Evolutionary conservation across 2,797 vertebrate species (phyloP).

Genomic region (Spinus pinus): DNA sequence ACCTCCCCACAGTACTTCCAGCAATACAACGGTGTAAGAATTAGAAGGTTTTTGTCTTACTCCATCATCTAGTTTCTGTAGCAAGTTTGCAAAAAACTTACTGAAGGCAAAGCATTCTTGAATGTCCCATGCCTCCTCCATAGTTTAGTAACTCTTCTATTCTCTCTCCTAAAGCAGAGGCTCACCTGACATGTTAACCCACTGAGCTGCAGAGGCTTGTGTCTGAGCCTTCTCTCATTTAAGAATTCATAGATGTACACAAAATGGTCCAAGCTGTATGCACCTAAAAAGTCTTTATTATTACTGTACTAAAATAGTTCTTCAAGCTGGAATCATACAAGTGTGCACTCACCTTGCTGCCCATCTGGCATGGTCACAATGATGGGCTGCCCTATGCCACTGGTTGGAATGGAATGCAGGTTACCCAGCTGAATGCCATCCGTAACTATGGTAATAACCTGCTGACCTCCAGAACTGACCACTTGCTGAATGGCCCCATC

Average conservation of each 20-base stretch:
- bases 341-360: conserved; percentile 81
- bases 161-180: neutral
- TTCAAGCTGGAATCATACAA: neutral
- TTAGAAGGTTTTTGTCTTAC: neutral
- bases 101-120: neutral
- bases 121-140: neutral
- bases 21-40: neutral
- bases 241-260: neutral
- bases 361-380: conserved; percentile 90
- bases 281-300: neutral
- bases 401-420: conserved; percentile 82
- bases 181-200: neutral
- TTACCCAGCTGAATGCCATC: conserved; percentile 87
- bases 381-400: conserved; percentile 85
- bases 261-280: neutral
- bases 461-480: conserved; percentile 86
- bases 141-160: neutral
- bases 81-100: neutral
- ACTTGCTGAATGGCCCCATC: conserved; percentile 89
- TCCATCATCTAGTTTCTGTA: neutral
- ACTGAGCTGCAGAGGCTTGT: neutral
- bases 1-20: neutral
- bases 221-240: neutral
- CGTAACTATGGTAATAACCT: conserved; percentile 89
- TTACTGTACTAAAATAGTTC: neutral